Base-by-base conservation (phyloP, 2,797 vertebrate genomes). In the Harpagifer antarcticus region DNA sequence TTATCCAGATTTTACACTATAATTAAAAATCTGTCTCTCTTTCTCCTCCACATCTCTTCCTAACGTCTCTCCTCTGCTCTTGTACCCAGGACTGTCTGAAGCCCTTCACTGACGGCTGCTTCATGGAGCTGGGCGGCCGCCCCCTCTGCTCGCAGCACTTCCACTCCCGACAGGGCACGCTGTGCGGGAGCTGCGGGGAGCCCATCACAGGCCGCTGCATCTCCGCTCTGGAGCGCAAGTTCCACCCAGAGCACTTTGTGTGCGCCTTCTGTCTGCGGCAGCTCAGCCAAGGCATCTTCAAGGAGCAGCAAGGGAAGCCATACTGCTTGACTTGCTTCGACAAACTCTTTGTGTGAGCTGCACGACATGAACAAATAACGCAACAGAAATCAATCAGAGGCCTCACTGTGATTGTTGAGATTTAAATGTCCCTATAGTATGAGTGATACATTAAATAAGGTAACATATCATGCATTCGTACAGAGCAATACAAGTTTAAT, bases 171-270 rank as follows among this genome's bases (percentile, higher is more conserved):
- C 96, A 94, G 85, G 97, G 97, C 17, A 96, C 90, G 1, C 78
- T 98, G 64, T 99, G 97, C n/a, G 93, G 89, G 0, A 74, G 95
- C 40, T 99, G 97, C 0, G 14, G 88, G 1, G 76, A 74, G 65
- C 96, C 97, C 0, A 92, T 99, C 86, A 87, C 75, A 0, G 95
- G 97, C 64, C 96, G 96, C 85, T 98, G 97, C 85, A 76, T 98
- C 86, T 91, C 96, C 0, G 97, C 96, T 1, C 71, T 95, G 0
- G 95, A 94, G 16, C 89, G 68, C 90, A 97, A 91, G 86, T 99
- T 97, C 93, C 97, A 99, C 74, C 97, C 97, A 0, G 97, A 99
- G 92, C 97, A 99, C 90, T 99, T 99, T 16, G 77, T 96, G 59
- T 99, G 97, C 0, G 83, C 96, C 59, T 98, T 97, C 91, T 99